Conservation (phyloP, 2,888 invertebrate genomes). For the Branchellion lobata region DNA sequence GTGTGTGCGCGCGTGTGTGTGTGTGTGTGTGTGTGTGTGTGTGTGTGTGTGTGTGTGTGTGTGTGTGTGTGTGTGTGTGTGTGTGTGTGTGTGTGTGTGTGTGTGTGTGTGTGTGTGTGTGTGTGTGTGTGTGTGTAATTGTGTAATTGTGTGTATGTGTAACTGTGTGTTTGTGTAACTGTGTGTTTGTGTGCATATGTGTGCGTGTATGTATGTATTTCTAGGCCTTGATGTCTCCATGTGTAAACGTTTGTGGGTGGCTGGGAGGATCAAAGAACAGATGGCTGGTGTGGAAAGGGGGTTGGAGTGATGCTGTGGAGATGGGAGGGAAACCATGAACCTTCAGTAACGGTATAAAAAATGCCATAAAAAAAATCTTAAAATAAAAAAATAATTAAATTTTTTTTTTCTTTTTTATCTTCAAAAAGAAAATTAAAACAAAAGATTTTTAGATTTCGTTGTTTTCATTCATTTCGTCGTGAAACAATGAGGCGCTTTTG, state of each 20-base stretch:
- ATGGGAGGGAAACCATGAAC: too few relatives aligned
- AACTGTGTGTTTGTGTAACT: constrained; percentile 18
- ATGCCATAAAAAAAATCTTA: too few relatives aligned
- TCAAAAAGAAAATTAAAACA: too few relatives aligned
- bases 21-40: constrained; percentile 28
- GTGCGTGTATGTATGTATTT: constrained; percentile 11
- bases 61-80: constrained; percentile 23
- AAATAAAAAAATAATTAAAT: too few relatives aligned
- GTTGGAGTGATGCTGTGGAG: neutral
- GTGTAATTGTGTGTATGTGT: constrained; percentile 6
- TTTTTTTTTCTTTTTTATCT: too few relatives aligned
- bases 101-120: constrained; percentile 17
- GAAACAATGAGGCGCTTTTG: too few relatives aligned
- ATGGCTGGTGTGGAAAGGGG: neutral
- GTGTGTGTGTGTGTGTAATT: constrained; percentile 14
- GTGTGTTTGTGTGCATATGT: neutral
- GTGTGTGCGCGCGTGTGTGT: neutral
- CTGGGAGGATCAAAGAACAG: neutral
- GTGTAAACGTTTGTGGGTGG: constrained; percentile 4
- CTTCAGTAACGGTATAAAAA: neutral
- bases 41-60: constrained; percentile 24
- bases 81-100: constrained; percentile 21
- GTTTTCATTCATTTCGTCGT: too few relatives aligned
- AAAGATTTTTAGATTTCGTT: too few relatives aligned
- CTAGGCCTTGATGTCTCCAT: neutral